Evolutionary conservation across 2,797 vertebrate genomes (phyloP), one percentile per base, ranked within the genome.

Genomic region (Amblyraja radiata): DNA sequence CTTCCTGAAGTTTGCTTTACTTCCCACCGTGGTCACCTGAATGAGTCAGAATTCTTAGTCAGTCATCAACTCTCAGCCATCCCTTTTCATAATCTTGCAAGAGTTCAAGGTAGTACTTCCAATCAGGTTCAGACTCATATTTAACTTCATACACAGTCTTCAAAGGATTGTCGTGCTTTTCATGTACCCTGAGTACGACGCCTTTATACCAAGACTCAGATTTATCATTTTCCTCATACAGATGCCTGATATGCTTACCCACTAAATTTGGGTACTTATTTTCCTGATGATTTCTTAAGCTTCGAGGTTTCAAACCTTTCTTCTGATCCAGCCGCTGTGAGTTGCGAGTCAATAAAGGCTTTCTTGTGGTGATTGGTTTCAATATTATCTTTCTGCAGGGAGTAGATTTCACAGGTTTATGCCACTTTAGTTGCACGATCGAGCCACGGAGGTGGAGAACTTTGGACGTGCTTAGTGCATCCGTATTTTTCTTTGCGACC

Each of bases 21-120:
- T 65, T 65, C 16, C 84, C n/a, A 36, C 36, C 32, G 32, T 21
- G 65, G n/a, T 21, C 7, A 68, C 4, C 16, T n/a, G 18, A 91
- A 91, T 36, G 16, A 39, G 1, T 21, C 11, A 25, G 39, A 36
- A 68, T 74, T 23, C 46, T 58, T 16, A 74, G 25, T 95, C 94
- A 97, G 80, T 96, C 95, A 71, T 97, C 97, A 32, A 98, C 94
- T 94, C 96, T 96, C 21, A 98, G 95, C 97, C 97, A 98, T 83
- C 97, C 97, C 93, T 97, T 98, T 93, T 97, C 95, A 93, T 97
- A 98, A 94, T 98, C 97, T 32, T 97, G 95, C 73, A 97, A 94
- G 94, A 98, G 96, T 95, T 98, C 97, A 77, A 97, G 96, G 94
- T 97, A 97, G 96, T 98, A 97, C 94, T 96, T 97, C 97, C 97